Evolutionary conservation across 2,888 invertebrate species (phyloP), one percentile per base, ranked within the genome.

Genomic region (Miltochrista miniata): DNA sequence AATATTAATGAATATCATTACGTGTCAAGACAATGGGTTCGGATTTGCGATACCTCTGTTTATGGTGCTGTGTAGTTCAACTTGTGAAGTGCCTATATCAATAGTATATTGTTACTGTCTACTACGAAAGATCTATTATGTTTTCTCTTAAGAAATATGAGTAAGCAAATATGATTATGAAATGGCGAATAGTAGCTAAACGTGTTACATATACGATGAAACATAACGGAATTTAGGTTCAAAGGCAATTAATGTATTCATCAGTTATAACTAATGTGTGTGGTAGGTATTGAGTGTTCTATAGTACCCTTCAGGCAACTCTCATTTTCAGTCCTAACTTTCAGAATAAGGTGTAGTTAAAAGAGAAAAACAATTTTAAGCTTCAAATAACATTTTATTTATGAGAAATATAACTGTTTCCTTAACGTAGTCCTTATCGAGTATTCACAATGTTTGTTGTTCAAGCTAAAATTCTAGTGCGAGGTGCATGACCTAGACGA

Each of bases 361-460:
- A 24, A 2, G 3, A 24, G 18, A 4, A 24, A n/a, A n/a, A n/a
- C n/a, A n/a, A n/a, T n/a, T n/a, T n/a, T 24, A 4, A 24, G 18
- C 5, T 24, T 24, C 3, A 24, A 24, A 24, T 24, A 24, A 24
- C 18, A 24, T 56, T 75, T 63, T 74, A 74, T 75, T 79, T 61
- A 64, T 65, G 62, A 60, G 54, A 63, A 31, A 31, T 31, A 11
- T 67, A 67, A 72, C 57, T 68, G 53, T 68, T 61, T 64, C 64
- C 52, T 64, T 72, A 65, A 56, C 45, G 56, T 61, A 64, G 54
- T 40, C 48, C 36, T 37, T 50, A 46, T 59, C 53, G 49, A 61
- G 65, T 84, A 85, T 83, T 73, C 81, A 85, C 81, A 85, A 67
- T 57, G 38, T 72, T 66, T 53, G 62, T 56, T 24, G 52, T 55